These are phyloP conservation scores for Dermatophagoides farinae DNA, from an alignment of 1,140 invertebrate species.

Conservation along the genomic window DNA sequence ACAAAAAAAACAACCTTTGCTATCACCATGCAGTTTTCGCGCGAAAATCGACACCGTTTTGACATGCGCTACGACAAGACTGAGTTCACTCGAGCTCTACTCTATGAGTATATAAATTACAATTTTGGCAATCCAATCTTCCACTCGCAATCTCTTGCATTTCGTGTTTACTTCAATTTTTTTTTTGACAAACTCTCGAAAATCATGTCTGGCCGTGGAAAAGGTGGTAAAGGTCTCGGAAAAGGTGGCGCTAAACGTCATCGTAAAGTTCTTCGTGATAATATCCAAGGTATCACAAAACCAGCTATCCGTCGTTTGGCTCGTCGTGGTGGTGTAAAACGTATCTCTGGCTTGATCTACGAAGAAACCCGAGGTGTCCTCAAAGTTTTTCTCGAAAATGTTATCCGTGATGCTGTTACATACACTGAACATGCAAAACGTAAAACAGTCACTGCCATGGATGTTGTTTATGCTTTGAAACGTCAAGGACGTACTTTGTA, in stretches of 20 bases:
- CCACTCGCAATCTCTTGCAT: background rate
- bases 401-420: constrained; percentile 59
- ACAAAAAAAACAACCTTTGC: too few relatives aligned
- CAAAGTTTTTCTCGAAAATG: constrained; percentile 58
- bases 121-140: background rate
- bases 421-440: constrained; percentile 60
- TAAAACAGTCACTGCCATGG: constrained; percentile 65
- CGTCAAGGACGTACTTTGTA: constrained; percentile 47
- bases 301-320: constrained; percentile 42
- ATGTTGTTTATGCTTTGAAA: constrained; percentile 65
- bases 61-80: too few relatives aligned
- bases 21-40: too few relatives aligned
- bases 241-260: constrained; percentile 28
- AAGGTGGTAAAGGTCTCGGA: constrained; percentile 28
- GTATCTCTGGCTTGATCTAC: constrained; percentile 51
- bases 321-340: constrained; percentile 49
- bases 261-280: constrained; percentile 38
- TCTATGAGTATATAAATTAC: too few relatives aligned
- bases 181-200: background rate
- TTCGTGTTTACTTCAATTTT: background rate
- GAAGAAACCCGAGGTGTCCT: constrained; percentile 45
- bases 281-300: constrained; percentile 51
- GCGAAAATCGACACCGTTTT: too few relatives aligned
- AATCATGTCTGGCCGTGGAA: constrained; percentile 26
- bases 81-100: too few relatives aligned